Evolutionary conservation across 2,113 vertebrate genomes (phyloP).

Genomic region (Toxotes jaculatrix): DNA sequence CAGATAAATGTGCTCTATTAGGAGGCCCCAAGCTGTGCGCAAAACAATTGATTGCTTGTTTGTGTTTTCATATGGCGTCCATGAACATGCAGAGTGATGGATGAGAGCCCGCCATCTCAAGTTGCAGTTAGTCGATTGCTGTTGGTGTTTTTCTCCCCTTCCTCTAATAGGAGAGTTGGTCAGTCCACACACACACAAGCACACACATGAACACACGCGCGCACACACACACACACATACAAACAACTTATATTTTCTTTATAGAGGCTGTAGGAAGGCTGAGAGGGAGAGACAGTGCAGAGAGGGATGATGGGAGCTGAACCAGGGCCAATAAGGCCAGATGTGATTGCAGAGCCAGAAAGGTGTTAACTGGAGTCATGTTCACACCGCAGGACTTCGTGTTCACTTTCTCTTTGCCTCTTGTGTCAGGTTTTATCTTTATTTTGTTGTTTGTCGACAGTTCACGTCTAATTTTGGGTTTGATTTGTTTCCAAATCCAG

Average conservation of each 20-base stretch:
- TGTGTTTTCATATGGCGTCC: slow-evolving; percentile 78
- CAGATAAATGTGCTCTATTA: slow-evolving; percentile 81
- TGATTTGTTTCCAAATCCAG: not conserved
- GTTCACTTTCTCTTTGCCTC: slow-evolving; percentile 2
- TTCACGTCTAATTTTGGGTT: slow-evolving; percentile 23
- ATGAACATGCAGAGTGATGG: slow-evolving; percentile 74
- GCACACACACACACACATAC: not conserved
- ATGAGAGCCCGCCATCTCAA: slow-evolving; percentile 70
- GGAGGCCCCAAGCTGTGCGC: slow-evolving; percentile 77
- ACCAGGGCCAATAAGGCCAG: slow-evolving; percentile 40
- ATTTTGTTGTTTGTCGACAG: not conserved
- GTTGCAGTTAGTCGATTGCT: slow-evolving; percentile 69
- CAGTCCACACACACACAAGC: slow-evolving; percentile 14
- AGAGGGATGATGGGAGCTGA: slow-evolving; percentile 57
- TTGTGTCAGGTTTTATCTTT: slow-evolving; percentile 5
- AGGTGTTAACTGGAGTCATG: slow-evolving; percentile 56
- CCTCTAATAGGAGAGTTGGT: slow-evolving; percentile 54
- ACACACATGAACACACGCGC: slow-evolving; percentile 15
- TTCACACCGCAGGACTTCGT: slow-evolving; percentile 30
- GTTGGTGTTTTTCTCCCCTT: slow-evolving; percentile 41
- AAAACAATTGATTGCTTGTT: slow-evolving; percentile 83
- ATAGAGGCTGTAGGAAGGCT: slow-evolving; percentile 58
- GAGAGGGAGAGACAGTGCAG: slow-evolving; percentile 19
- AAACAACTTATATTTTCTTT: slow-evolving; percentile 48
- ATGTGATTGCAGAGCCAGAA: slow-evolving; percentile 46